Conservation (phyloP, 2,797 vertebrate genomes). For the Merluccius polli region DNA sequence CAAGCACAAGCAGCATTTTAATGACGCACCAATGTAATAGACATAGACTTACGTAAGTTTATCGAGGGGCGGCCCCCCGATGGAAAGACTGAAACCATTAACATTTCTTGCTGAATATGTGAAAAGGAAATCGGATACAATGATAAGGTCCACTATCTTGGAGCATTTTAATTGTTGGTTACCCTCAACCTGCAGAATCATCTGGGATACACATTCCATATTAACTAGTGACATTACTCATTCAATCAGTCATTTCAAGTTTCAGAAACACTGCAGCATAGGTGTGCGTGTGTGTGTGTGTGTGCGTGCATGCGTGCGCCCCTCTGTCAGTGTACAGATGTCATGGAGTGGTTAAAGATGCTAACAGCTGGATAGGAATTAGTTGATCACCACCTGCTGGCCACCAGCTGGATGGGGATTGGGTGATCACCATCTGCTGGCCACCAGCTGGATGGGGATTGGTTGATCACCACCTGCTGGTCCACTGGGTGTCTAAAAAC, state of each 20-base stretch:
- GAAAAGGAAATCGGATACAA: slow-evolving; percentile 1
- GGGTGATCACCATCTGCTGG: slow-evolving; percentile 20
- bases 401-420: slow-evolving; percentile 39
- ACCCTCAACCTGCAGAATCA: too few species aligned
- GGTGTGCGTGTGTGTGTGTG: too few species aligned
- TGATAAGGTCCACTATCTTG: too few species aligned
- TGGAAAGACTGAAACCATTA: neutral
- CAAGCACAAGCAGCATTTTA: neutral
- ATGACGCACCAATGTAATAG: neutral
- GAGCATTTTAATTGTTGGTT: too few species aligned
- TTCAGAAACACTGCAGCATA: too few species aligned
- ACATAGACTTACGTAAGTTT: neutral
- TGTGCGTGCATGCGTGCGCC: too few species aligned
- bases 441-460: slow-evolving; percentile 31
- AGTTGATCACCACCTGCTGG: slow-evolving; percentile 18
- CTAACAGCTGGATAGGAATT: slow-evolving; percentile 31
- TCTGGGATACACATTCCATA: too few species aligned
- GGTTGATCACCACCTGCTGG: slow-evolving; percentile 18
- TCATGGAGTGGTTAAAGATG: slow-evolving; percentile 30
- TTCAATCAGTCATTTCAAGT: too few species aligned
- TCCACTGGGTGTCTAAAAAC: slow-evolving; percentile 24
- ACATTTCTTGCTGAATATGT: neutral
- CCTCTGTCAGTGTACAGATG: slow-evolving; percentile 39
- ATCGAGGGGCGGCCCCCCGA: neutral
- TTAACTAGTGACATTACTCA: too few species aligned